Percentiles rank a stretch among this genome's conserved stretches.
Evolutionary conservation across 1,140 invertebrate species (phyloP).

Genomic region (Papilio polyxenes): DNA sequence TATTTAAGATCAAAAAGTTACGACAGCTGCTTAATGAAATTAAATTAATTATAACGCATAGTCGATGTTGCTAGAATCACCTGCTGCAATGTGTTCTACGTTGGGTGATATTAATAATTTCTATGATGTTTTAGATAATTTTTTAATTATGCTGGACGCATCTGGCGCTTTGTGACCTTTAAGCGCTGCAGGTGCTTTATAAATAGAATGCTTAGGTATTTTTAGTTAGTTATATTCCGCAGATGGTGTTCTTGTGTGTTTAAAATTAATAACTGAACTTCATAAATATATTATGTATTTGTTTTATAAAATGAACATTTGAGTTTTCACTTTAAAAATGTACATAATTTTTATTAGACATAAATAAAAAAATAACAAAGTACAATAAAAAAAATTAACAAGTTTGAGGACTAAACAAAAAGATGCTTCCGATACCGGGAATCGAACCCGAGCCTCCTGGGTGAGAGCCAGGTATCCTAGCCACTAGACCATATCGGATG

Average conservation of each 20-base stretch:
- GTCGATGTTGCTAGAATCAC: not conserved
- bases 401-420: not conserved
- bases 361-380: not conserved
- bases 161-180: conserved; percentile 19
- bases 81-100: conserved; percentile 2
- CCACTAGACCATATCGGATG: conserved; percentile 73
- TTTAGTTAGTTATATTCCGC: not conserved
- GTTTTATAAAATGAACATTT: not conserved
- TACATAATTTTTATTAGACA: too few species aligned
- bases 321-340: too few species aligned
- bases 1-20: not conserved
- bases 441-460: conserved; percentile 68
- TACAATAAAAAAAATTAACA: not conserved
- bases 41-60: conserved; percentile 4
- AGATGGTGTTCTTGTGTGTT: not conserved
- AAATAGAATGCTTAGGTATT: conserved; percentile 8
- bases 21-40: conserved; percentile 1
- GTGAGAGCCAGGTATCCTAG: conserved; percentile 67
- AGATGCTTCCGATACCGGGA: conserved; percentile 66
- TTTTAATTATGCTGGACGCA: conserved; percentile 14
- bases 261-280: not conserved
- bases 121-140: conserved; percentile 22
- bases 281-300: not conserved
- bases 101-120: not conserved
- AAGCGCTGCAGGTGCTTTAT: not conserved